A percentile compares a stretch with the other conserved stretches of the same genome.
These are phyloP conservation scores for Brachionus angularis DNA, from an alignment of 1,140 invertebrate species.

Conservation along the genomic window DNA sequence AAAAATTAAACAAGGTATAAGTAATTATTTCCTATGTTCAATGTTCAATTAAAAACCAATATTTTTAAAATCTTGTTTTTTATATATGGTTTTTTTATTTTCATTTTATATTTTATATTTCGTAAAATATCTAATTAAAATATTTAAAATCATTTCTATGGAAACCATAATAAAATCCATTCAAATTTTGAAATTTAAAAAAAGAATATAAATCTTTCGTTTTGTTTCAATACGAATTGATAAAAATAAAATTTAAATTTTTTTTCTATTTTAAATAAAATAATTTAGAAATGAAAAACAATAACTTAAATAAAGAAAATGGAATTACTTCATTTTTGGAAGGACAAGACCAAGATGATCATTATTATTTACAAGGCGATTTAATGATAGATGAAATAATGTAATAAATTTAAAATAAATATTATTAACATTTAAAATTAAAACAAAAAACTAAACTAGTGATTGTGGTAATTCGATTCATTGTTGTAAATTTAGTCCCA, in stretches of 20 bases:
- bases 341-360: background rate
- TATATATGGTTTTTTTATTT: no score
- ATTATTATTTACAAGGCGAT: conserved; percentile 17
- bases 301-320: conserved; percentile 8
- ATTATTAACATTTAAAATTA: background rate
- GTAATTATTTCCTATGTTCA: no score
- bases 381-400: conserved; percentile 5
- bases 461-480: conserved; percentile 18
- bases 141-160: no score
- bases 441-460: no score
- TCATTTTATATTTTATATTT: no score
- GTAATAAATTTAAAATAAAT: background rate
- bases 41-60: no score
- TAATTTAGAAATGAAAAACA: conserved; percentile 2
- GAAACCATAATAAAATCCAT: no score
- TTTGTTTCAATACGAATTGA: conserved; percentile 28
- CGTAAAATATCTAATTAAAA: no score
- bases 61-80: no score
- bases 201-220: no score
- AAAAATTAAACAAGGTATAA: no score
- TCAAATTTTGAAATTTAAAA: no score
- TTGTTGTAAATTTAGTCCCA: conserved; percentile 33
- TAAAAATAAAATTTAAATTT: conserved; percentile 10
- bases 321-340: background rate
- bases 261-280: background rate